A percentile compares a stretch with the other conserved stretches of the same genome.
phyloP scores from a whole-genome alignment of 2,888 invertebrate species.

The Scrobipalpa atriplicella region DNA sequence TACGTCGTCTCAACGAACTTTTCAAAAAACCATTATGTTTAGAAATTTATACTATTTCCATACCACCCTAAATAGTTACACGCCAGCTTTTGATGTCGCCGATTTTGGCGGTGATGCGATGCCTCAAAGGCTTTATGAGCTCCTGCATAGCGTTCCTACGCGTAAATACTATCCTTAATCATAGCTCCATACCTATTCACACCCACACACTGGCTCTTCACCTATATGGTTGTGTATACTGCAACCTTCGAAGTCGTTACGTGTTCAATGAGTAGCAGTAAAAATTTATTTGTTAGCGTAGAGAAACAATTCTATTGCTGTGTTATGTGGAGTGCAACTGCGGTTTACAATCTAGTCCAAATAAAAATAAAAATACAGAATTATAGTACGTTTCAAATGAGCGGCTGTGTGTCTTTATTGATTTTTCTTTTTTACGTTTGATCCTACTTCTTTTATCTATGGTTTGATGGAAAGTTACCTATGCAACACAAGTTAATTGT shows the following conservation, averaged over 20 bases:
- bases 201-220: neutral
- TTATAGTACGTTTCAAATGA: neutral
- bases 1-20: too few relatives aligned
- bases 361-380: neutral
- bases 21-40: too few relatives aligned
- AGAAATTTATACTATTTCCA: too few relatives aligned
- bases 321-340: neutral
- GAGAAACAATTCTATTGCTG: constrained; percentile 16
- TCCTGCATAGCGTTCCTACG: too few relatives aligned
- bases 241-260: constrained; percentile 37
- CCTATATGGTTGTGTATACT: constrained; percentile 32
- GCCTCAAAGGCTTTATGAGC: too few relatives aligned
- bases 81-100: too few relatives aligned
- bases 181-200: neutral
- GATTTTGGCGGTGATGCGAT: too few relatives aligned
- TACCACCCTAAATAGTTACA: neutral
- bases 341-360: constrained; percentile 4
- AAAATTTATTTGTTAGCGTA: constrained; percentile 26
- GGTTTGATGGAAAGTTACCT: too few relatives aligned
- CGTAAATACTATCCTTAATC: neutral
- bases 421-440: too few relatives aligned
- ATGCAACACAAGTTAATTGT: too few relatives aligned
- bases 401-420: neutral
- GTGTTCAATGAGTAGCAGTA: constrained; percentile 29
- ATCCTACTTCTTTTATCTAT: too few relatives aligned